phyloP scores from a whole-genome alignment of 2,888 invertebrate genomes.

The Allacma fusca region DNA sequence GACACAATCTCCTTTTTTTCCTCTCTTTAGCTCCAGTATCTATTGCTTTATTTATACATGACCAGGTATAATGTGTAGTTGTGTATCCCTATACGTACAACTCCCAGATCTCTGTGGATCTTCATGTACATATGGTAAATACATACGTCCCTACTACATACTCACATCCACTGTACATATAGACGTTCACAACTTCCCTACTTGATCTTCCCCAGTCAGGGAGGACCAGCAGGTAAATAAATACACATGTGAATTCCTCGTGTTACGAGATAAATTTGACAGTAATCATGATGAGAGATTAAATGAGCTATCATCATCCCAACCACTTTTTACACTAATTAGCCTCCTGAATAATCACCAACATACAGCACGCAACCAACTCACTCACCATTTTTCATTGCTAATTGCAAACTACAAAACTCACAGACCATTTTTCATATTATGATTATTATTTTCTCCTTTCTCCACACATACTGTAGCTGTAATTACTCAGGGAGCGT shows the following conservation, averaged over 20 bases:
- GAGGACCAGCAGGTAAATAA: conserved; percentile 8
- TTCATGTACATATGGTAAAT: too few relatives aligned
- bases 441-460: too few relatives aligned
- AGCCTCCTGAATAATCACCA: conserved; percentile 28
- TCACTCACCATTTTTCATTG: conserved; percentile 29
- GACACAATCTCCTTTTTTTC: not conserved
- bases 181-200: too few relatives aligned
- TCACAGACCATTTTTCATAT: conserved; percentile 34
- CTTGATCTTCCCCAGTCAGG: too few relatives aligned
- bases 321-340: conserved; percentile 56
- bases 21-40: not conserved
- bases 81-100: too few relatives aligned
- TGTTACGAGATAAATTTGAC: conserved; percentile 50
- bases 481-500: too few relatives aligned
- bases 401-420: conserved; percentile 35
- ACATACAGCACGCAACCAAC: conserved; percentile 18
- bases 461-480: too few relatives aligned
- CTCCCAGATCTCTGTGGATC: too few relatives aligned
- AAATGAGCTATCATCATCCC: conserved; percentile 56
- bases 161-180: too few relatives aligned
- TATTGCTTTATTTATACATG: too few relatives aligned
- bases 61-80: too few relatives aligned
- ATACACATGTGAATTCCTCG: conserved; percentile 32
- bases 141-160: too few relatives aligned
- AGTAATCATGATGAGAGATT: conserved; percentile 53